Conservation (phyloP, 2,113 vertebrate species). For the Apus apus region DNA sequence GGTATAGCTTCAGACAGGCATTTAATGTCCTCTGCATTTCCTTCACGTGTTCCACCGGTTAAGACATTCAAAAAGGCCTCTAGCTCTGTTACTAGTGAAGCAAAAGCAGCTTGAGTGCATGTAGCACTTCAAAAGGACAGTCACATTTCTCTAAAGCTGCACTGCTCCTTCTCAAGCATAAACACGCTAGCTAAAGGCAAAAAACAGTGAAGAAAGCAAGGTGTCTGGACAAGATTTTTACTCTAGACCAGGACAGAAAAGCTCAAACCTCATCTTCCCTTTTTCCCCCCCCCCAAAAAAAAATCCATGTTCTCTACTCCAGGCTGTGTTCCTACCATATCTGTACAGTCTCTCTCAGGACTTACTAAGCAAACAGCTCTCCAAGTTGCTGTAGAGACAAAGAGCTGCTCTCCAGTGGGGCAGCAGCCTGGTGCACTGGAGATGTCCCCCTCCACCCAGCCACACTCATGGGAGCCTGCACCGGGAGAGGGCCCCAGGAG, state of each 20-base stretch:
- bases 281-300: not conserved
- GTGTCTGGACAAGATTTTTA: not conserved
- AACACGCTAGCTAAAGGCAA: not conserved
- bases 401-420: not conserved
- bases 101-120: not conserved
- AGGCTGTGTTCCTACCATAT: not conserved
- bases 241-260: not conserved
- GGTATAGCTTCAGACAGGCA: not conserved
- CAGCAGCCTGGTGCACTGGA: rapidly evolving
- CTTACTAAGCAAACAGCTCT: not conserved
- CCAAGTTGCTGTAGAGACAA: not conserved
- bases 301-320: not conserved
- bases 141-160: not conserved
- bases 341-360: not conserved
- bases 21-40: not conserved
- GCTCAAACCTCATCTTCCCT: not conserved
- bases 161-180: not conserved
- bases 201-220: not conserved
- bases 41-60: not conserved
- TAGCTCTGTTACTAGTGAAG: not conserved
- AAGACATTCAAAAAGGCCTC: not conserved
- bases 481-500: not conserved
- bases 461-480: not conserved
- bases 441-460: not conserved
- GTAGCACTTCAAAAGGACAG: not conserved